Evolutionary conservation across 1,140 invertebrate species (phyloP), one percentile per base, ranked within the genome.

Genomic region (Drosophila kepulauana): DNA sequence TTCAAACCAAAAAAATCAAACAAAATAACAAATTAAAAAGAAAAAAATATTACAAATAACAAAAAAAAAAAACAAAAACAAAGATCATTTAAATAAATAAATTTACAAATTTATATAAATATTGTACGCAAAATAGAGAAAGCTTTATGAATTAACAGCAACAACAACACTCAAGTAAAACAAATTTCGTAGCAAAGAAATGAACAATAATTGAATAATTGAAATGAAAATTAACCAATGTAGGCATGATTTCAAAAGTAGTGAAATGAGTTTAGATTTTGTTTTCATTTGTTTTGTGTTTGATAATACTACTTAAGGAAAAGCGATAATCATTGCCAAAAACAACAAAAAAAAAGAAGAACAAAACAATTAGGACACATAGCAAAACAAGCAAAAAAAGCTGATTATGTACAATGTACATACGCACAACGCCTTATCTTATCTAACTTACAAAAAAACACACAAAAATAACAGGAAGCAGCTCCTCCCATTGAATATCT

Each of bases 81-180:
- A 57, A 56, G 13, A 48, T 49, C 30, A 54, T 63, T 56, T 20
- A 54, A 70, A 48, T 82, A 81, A 45, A 25, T 25, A 62, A 59
- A 78, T 78, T 88, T 82, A 79, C 15, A 57, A 57, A 75, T 75
- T 71, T 82, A 64, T 64, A 79, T 71, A 71, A 73, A 84, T 80
- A 88, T 89, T 89, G 86, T 85, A 85, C 66, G 77, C 85, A 77
- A 68, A 49, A 82, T 69, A 54, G 57, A 54, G 57, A 68, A 81
- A 81, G 85, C 85, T 88, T 89, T 89, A 78, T 81, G 41, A 68
- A 62, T 41, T 8, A 25, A 43, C 67, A 56, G 45, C 54, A 45
- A 10, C 28, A 38, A 33, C 61, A 11, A 30, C 51, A 58, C 43
- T 20, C 28, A 64, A 74, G 41, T 48, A 66, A 51, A 38, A 0